Evolutionary conservation across 2,888 invertebrate species (phyloP), one percentile per base, ranked within the genome.

Genomic region (Drosophila basisetae): DNA sequence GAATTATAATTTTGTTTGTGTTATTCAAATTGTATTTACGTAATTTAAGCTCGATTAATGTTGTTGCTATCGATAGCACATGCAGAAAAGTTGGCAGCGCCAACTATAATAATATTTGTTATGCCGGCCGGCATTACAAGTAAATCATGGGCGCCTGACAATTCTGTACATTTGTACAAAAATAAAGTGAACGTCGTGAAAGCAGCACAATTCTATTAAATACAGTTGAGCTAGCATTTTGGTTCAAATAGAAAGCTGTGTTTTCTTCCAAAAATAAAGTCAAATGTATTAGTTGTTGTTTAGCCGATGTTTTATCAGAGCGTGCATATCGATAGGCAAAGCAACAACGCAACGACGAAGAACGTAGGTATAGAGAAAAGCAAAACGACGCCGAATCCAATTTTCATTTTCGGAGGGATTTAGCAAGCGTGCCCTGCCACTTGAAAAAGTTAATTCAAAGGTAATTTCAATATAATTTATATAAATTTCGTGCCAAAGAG

Each of bases 321-420:
- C 43, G 50, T 37, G 28, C 49, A 30, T 73, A 78, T 77, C 78
- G 76, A 77, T 77, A 65, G 53, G 16, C 31, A 25, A 41, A 43
- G 18, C 31, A 11, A 22, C 68, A 65, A 56, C 75, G 55, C 66
- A 39, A 37, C 47, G n/a, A 54, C 61, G 67, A 76, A 71, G 50
- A 66, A 67, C 47, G 61, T 31, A 53, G 35, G 68, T 49, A 64
- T 22, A 71, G 67, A 28, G 50, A 58, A 35, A 61, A 78, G 67
- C 53, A 53, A 66, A 78, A 75, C 62, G 76, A 78, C 76, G 78
- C 78, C 72, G 64, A 68, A 65, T 52, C 64, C 30, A 52, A 79
- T 76, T 78, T 63, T 76, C 62, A 65, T 78, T 72, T 79, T 76
- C 58, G 58, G 64, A 67, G 71, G 56, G 66, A 63, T 47, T 78